Evolutionary conservation across 2,888 invertebrate genomes (phyloP).

Genomic region (Hydropsyche betteni): DNA sequence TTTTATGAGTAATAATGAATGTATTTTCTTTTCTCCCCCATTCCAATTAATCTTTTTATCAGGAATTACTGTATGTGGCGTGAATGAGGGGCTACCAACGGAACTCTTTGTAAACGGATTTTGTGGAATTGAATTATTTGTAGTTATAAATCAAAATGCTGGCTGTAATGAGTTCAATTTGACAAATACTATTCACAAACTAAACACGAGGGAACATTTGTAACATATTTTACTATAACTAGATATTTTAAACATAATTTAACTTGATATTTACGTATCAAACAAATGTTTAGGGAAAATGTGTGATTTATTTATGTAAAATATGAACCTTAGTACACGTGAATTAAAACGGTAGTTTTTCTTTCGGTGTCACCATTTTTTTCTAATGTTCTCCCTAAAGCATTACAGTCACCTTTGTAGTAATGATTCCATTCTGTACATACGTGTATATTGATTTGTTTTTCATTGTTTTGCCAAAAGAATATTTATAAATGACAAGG

Average conservation of each 20-base stretch:
- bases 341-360: neutral
- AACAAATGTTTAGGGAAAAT: slow-evolving; percentile 46
- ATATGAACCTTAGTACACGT: neutral
- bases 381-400: no score
- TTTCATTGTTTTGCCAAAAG: no score
- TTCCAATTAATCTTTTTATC: neutral
- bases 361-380: no score
- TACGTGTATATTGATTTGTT: no score
- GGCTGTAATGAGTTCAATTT: slow-evolving; percentile 25
- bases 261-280: slow-evolving; percentile 47
- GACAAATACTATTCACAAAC: slow-evolving; percentile 51
- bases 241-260: slow-evolving; percentile 56
- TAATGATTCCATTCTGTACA: no score
- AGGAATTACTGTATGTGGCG: neutral
- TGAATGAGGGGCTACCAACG: neutral
- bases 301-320: slow-evolving; percentile 41
- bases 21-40: slow-evolving; percentile 2
- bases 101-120: neutral
- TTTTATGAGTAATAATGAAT: neutral
- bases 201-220: slow-evolving; percentile 67
- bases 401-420: no score
- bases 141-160: slow-evolving; percentile 6
- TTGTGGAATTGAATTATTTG: slow-evolving; percentile 44
- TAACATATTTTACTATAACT: slow-evolving; percentile 63
- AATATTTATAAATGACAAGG: no score